Evolutionary conservation across 2,797 vertebrate genomes (phyloP).

Genomic region (Parambassis ranga): DNA sequence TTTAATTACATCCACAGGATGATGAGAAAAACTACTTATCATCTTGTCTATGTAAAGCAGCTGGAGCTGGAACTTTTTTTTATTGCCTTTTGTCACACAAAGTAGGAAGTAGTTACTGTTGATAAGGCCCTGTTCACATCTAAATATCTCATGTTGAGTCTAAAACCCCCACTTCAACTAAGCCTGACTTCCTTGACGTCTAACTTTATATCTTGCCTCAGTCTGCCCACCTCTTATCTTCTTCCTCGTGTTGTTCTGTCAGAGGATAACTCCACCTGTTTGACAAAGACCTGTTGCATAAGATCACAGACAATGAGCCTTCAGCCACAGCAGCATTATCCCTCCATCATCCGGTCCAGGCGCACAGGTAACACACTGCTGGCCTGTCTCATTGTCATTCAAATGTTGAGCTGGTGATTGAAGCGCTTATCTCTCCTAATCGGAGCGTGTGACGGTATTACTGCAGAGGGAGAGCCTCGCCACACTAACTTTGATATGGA

Average conservation of each 20-base stretch:
- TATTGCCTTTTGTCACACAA: no score
- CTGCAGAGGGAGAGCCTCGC: constrained; percentile 41
- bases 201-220: not conserved
- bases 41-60: not conserved
- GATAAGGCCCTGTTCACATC: no score
- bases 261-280: constrained; percentile 7
- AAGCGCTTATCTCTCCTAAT: constrained; percentile 63
- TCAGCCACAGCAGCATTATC: constrained; percentile 40
- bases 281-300: constrained; percentile 40
- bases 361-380: constrained; percentile 16
- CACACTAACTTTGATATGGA: constrained; percentile 64
- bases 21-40: not conserved
- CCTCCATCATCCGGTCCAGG: constrained; percentile 31
- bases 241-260: constrained; percentile 4
- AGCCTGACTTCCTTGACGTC: not conserved
- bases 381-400: constrained; percentile 48
- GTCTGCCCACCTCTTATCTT: constrained; percentile 3
- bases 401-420: constrained; percentile 50
- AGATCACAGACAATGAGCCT: constrained; percentile 21
- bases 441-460: constrained; percentile 61
- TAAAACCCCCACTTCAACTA: not conserved
- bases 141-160: not conserved
- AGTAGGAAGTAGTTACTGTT: no score
- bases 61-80: no score
- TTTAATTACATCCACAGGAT: not conserved